Base-by-base conservation (phyloP, 2,797 vertebrate species). In the Artibeus lituratus region DNA sequence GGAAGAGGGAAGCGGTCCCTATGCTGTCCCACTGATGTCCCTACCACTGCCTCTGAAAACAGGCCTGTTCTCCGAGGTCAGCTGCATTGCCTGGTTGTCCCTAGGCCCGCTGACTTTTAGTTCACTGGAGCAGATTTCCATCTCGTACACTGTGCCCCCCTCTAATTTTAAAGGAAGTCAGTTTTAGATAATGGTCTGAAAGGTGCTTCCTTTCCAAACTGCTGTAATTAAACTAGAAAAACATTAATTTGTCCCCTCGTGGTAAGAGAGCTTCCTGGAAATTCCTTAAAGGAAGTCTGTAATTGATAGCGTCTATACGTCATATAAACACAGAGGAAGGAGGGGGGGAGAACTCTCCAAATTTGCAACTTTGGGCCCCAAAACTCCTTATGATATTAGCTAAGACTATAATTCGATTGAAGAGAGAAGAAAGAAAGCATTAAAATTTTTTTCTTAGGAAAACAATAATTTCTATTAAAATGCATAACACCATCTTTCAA, bases 191-290 rank as follows among this genome's bases (percentile, higher is more conserved):
- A 86, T 47, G 74, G 92, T 62, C 93, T 82, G 73, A 97, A 98
- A 98, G 92, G 83, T 90, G 97, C 95, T 98, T 98, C 97, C 97
- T 96, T 95, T 94, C 73, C 42, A 74, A 96, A 87, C n/a, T 69
- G 89, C 92, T 96, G 92, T 87, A 89, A 97, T 97, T 88, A 94
- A 96, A 96, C 87, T 65, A 69, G 93, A 72, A 97, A 96, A 86
- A 76, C 93, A 93, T 84, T 94, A 93, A 97, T 96, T 72, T 97
- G 67, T 69, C 47, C 74, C 53, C 72, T 90, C 5, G 1, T 3
- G 47, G 70, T 35, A 93, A 94, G 15, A 65, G 87, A 53, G 87
- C 62, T 96, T 97, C 95, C 97, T 93, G 51, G 87, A 96, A 97
- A 73, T 83, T 96, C 96, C 95, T 95, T 90, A 16, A 76, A 96